Percentiles rank a stretch among this genome's conserved stretches.
phyloP scores from a whole-genome alignment of 2,797 vertebrate species.

The Petrocephalus schoutedeni region DNA sequence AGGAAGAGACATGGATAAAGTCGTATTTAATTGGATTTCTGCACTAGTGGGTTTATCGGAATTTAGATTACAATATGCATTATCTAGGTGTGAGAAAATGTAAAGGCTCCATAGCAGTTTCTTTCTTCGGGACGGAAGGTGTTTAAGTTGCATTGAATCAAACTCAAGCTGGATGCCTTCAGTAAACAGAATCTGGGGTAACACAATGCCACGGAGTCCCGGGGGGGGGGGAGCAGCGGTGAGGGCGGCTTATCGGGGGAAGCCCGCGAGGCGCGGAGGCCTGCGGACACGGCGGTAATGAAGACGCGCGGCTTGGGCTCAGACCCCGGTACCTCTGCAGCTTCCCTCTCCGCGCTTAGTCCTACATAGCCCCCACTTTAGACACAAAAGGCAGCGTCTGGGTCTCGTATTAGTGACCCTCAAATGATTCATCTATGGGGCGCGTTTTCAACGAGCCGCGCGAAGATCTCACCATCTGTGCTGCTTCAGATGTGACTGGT shows the following conservation, averaged over 20 bases:
- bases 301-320: background rate
- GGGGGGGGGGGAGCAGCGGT: background rate
- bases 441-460: background rate
- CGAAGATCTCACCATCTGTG: background rate
- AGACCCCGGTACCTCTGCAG: background rate
- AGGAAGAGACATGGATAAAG: background rate
- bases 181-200: background rate
- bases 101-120: background rate
- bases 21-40: slow-evolving; percentile 7
- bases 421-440: background rate
- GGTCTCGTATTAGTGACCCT: background rate
- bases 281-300: background rate
- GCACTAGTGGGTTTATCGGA: background rate
- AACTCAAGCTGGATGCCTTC: background rate
- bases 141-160: background rate
- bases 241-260: slow-evolving; percentile 11
- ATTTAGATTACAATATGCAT: slow-evolving; percentile 13
- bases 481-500: background rate
- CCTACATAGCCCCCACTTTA: background rate
- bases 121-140: background rate
- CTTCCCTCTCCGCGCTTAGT: background rate
- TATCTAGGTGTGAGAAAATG: background rate
- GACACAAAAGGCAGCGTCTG: background rate
- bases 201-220: background rate
- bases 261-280: background rate